Percentiles rank a stretch among this genome's conserved stretches.
Evolutionary conservation across 2,888 invertebrate species (phyloP).

Genomic region (Himalopsyche anomala): DNA sequence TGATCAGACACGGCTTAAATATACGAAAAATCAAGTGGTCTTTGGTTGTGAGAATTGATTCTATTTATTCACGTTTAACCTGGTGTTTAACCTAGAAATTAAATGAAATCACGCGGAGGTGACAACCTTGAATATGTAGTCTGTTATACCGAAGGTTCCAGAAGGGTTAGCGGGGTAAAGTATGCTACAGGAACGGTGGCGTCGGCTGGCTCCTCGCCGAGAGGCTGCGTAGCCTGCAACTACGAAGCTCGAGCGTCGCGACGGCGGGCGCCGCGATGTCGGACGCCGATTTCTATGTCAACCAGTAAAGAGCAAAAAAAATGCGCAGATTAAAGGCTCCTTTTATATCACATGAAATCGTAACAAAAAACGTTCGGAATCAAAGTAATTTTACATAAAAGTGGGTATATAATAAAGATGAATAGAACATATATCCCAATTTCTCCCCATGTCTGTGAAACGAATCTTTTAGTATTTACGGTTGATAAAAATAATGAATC

Average conservation of each 20-base stretch:
- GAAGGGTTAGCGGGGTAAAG: background rate
- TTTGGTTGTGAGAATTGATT: no score
- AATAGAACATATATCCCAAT: no score
- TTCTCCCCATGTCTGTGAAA: no score
- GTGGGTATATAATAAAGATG: no score
- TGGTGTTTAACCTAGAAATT: no score
- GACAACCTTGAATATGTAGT: background rate
- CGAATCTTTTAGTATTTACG: no score
- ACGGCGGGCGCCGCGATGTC: conserved; percentile 20
- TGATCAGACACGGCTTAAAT: no score
- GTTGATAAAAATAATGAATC: no score
- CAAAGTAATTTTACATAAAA: no score
- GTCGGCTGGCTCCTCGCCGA: background rate
- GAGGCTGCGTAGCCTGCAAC: background rate
- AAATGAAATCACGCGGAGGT: background rate
- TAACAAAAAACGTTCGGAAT: background rate
- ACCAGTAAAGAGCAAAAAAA: conserved; percentile 30
- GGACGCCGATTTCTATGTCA: conserved; percentile 30
- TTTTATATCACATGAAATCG: background rate
- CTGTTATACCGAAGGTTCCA: background rate
- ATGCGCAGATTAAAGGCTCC: background rate
- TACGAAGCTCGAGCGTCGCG: background rate
- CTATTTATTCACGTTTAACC: no score
- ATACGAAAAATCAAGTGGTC: no score
- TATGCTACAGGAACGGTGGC: background rate